A percentile compares a stretch with the other conserved stretches of the same genome.
Conservation (phyloP, 2,888 invertebrate genomes). For the Pegoplata infirma region DNA sequence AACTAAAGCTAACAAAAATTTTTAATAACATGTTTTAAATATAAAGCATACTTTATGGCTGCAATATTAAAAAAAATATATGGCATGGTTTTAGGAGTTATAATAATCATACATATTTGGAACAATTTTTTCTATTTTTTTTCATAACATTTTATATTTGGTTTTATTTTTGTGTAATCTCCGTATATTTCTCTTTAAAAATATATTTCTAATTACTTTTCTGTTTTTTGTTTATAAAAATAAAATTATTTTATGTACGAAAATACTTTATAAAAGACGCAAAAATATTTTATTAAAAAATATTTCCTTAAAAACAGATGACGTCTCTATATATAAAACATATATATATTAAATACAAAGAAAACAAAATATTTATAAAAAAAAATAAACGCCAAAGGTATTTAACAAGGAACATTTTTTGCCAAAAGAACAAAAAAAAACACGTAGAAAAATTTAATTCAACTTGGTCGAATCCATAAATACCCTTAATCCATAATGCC, state of each 20-base stretch:
- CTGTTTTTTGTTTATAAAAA: conserved; percentile 18
- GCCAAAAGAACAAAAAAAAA: too few relatives aligned
- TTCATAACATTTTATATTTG: not conserved
- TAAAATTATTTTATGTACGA: not conserved
- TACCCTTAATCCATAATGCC: too few relatives aligned
- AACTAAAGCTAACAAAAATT: too few relatives aligned
- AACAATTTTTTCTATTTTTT: not conserved
- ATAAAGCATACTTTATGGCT: not conserved
- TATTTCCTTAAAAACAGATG: conserved; percentile 17
- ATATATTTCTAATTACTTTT: conserved; percentile 42
- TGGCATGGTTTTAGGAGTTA: not conserved
- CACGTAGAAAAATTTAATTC: too few relatives aligned
- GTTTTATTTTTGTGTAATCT: too few relatives aligned
- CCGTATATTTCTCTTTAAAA: not conserved
- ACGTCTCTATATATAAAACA: too few relatives aligned
- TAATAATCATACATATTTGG: too few relatives aligned
- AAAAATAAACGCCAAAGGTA: conserved; percentile 46
- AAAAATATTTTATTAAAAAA: conserved; percentile 44
- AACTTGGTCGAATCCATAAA: too few relatives aligned
- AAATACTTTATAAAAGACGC: not conserved
- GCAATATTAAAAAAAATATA: conserved; percentile 1
- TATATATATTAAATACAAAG: not conserved
- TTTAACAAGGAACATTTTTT: conserved; percentile 19
- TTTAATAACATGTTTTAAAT: too few relatives aligned
- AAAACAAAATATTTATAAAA: too few relatives aligned